Base-by-base conservation (phyloP, 2,113 vertebrate species). In the Gymnobelideus leadbeateri region DNA sequence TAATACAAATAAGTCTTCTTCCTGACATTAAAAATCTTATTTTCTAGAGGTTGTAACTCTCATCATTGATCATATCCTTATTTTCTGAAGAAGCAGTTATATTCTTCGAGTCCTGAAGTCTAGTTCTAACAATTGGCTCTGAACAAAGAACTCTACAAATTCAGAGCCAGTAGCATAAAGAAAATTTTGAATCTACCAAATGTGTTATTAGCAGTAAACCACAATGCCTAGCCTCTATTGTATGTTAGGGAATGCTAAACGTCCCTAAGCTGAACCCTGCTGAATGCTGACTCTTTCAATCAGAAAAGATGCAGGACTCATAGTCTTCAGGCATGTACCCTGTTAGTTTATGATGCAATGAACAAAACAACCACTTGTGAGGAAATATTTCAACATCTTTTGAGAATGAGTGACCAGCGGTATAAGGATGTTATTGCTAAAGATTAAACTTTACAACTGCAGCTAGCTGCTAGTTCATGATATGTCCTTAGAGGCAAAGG, bases 51-150 rank as follows among this genome's bases (percentile, higher is more conserved):
- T 90, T 92, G 90, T 89, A 19, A 90, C 51, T 68, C 90, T 91
- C 61, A 7, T 19, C 37, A 93, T 93, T 92, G 92, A 93, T 95
- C 89, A 46, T 37, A 92, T 95, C 77, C 92, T 95, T 96, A 52
- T 91, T 92, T 96, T 97, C 90, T 96, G 93, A 97, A 84, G 89
- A 96, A 50, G 0, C 6, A 47, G 43, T 84, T 19, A 52, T 21
- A 26, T 24, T 89, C 95, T 96, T 92, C 53, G 55, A 52, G 89
- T 6, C 3, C 3, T 90, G 49, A 95, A 91, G 8, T 10, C 14
- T 90, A 89, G 21, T 46, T 93, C 16, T 43, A 91, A 19, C 19
- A 43, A 94, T 94, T 94, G 37, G n/a, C 21, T 37, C 92, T 57
- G 3, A 90, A 0, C 24, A 7, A 10, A 10, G 14, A 89, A 94